Base-by-base conservation (phyloP, 1,140 invertebrate species). In the Marisa cornuarietis region DNA sequence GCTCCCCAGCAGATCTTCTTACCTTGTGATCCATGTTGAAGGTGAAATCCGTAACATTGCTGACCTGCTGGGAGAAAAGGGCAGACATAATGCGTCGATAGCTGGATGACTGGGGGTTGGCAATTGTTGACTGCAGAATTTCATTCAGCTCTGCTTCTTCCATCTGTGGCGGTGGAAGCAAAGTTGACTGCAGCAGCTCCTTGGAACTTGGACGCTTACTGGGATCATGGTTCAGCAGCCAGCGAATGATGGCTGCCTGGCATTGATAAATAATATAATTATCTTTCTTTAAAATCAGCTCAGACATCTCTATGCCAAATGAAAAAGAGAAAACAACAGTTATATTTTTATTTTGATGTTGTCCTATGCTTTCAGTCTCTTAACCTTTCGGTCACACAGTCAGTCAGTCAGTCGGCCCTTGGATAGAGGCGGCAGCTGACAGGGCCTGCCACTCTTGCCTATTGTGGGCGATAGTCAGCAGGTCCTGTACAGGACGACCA, bases 191-290 rank as follows among this genome's bases (percentile, higher is more conserved):
- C 10, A 98, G 91, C 20, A 99, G 91, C 89, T 98, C 96, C 79
- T 94, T 83, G 92, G 96, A 95, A 0, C 96, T 95, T 0, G 97
- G 97, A 31, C 97, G 92, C 83, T 94, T 52, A n/a, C 92, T 93
- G 1, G 96, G 94, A 90, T 98, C 95, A 86, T 98, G 96, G 88
- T 95, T 94, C 51, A 98, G 90, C 61, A 98, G 90, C 95, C 95
- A 97, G 76, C 94, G 93, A 71, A 93, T 85, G 3, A 93, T 84
- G 20, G 87, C 54, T 49, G 83, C 85, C 89, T 92, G 86, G 81
- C 86, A 88, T 76, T n/a, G 84, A 13, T 8, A 66, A 72, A 61
- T 49, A 42, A 42, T 42, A 42, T 6, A n/a, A 52, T 75, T 3
- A 75, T 22, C 54, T 58, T 20, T 7, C 69, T 71, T 71, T 42